phyloP scores from a whole-genome alignment of 2,113 vertebrate species.

The Oncorhynchus nerka region DNA sequence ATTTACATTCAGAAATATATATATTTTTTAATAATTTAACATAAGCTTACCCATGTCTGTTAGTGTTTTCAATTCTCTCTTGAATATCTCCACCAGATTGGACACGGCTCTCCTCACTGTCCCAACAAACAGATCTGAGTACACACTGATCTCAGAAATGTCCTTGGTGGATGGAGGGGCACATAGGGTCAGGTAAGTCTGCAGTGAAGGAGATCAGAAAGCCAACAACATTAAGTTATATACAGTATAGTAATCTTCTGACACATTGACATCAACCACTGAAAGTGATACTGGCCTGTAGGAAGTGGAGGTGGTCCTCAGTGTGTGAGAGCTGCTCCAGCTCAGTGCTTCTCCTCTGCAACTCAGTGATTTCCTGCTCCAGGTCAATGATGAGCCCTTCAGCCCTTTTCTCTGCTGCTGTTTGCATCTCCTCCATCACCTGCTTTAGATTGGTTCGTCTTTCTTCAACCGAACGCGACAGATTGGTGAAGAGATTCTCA shows the following conservation, averaged over 20 bases:
- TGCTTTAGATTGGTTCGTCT: constrained; percentile 27
- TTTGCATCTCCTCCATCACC: constrained; percentile 16
- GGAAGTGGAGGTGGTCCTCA: constrained; percentile 43
- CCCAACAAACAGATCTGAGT: constrained; percentile 65
- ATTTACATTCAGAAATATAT: too few species aligned
- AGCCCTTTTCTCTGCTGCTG: constrained; percentile 14
- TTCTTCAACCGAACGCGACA: constrained; percentile 25
- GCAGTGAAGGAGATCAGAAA: too few species aligned
- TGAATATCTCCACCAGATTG: constrained; percentile 49
- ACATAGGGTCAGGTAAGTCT: constrained; percentile 35
- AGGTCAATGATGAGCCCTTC: constrained; percentile 13
- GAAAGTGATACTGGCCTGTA: constrained; percentile 42
- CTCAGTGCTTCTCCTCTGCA: constrained; percentile 27
- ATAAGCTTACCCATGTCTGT: too few species aligned
- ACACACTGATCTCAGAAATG: constrained; percentile 71
- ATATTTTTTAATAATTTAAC: too few species aligned
- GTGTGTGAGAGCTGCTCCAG: constrained; percentile 50
- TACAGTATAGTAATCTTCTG: too few species aligned
- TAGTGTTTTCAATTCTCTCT: background rate
- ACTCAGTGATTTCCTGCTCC: constrained; percentile 30
- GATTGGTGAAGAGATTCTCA: constrained; percentile 16
- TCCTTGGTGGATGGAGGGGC: constrained; percentile 63
- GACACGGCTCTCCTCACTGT: constrained; percentile 67
- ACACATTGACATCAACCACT: too few species aligned
- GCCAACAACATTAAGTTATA: too few species aligned